Base-by-base conservation (phyloP, 2,888 invertebrate genomes). In the Parascotia fuliginaria region DNA sequence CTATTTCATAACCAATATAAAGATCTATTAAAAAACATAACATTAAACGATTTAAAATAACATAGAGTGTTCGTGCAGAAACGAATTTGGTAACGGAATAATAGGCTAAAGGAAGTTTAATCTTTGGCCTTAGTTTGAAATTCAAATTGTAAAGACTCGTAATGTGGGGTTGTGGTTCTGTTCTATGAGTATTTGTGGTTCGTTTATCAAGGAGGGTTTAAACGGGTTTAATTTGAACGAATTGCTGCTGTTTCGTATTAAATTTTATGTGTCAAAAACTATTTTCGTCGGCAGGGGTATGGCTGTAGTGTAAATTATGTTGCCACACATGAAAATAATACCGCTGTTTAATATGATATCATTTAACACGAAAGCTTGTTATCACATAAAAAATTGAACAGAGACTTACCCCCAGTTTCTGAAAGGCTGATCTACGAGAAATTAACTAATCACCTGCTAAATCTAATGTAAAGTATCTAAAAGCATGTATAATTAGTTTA, bases 101-200 rank as follows among this genome's bases (percentile, higher is more conserved):
- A 67, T 69, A 42, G 60, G 40, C 41, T 44, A 40, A 57, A 59
- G 45, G 55, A 61, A 56, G 69, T 66, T 65, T 68, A 68, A 65
- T 69, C 62, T 67, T 55, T 42, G 42, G 53, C 58, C 60, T 65
- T 68, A 60, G 59, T 70, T 75, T 68, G 75, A 74, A 76, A 70
- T 75, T 71, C 62, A 71, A 74, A 75, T 75, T 33, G 51, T 49
- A 56, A 50, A 56, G 46, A 57, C 41, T 58, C 43, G 51, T 62
- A 62, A 66, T 60, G 48, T 50, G 27, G 44, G 55, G 56, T 58
- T 62, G 55, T 46, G 67, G 61, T 42, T 15, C 24, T 48, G 44
- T 49, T 47, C 54, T 51, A 43, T 42, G 47, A 52, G 38, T 50
- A 41, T 38, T 45, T 43, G 45, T 27, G 31, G 47, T 42, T 33